Evolutionary conservation across 1,140 invertebrate genomes (phyloP), one percentile per base, ranked within the genome.

Genomic region (Drosophila repletoides): DNA sequence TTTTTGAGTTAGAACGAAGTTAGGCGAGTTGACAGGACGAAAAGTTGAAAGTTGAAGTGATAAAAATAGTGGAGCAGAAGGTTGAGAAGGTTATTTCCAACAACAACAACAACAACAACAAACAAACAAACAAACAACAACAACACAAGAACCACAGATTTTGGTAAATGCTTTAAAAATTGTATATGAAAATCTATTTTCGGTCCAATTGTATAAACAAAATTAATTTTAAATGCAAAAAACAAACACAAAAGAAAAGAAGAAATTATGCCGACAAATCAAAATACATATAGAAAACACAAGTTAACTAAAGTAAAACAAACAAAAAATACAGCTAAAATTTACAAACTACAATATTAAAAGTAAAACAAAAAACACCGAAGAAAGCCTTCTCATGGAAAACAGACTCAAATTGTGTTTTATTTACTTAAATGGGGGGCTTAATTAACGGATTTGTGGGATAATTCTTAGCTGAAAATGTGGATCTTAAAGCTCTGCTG

Each of bases 351-450:
- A 68, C 80, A 86, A 79, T 75, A 83, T 86, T 83, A 66, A 83
- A 83, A 84, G 74, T 71, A 71, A 73, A 84, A 80, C 71, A 71
- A 73, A 71, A 63, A 79, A 83, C 70, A 83, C 80, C 80, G 80
- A 83, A 74, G n/a, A n/a, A 86, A 86, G 79, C 79, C 79, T 83
- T 83, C 79, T 83, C 79, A 86, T 74, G 70, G 56, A 84, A 79
- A 70, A 64, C 28, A 40, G 63, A 49, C 36, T 5, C 34, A 46
- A 12, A 29, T 0, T 51, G 34, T 22, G 36, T 79, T 73, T 60
- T 55, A 15, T 22, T 66, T 65, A 40, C 21, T 59, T 58, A 12
- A 22, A 21, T 48, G 1, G 10, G 19, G 7, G n/a, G 10, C 2
- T n/a, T n/a, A n/a, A n/a, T n/a, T n/a, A n/a, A n/a, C n/a, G n/a